Base-by-base conservation (phyloP, 2,888 invertebrate species). In the Perizoma flavofasciatum region DNA sequence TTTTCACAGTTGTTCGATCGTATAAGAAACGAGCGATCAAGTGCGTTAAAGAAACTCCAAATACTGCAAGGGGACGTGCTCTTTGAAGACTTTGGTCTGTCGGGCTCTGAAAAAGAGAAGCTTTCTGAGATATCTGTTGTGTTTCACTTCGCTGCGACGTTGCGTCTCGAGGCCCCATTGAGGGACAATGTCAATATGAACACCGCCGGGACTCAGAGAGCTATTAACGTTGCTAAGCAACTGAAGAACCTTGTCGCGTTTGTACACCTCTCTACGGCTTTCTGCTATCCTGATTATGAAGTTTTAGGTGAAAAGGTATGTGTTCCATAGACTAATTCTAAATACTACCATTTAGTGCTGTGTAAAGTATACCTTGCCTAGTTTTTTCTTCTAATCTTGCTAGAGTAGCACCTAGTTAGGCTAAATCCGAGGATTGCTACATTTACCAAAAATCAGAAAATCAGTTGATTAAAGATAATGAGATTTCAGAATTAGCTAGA, bases 201-300 rank as follows among this genome's bases (percentile, higher is more conserved):
- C 84, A 96, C 97, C 4, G 89, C 94, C n/a, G 98, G 98, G 37
- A 98, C 98, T 0, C 92, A 94, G 65, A 94, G 96, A 69, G 92
- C 97, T 9, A 83, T 99, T 44, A 94, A 96, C 41, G 87, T 99
- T 6, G 95, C 96, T 63, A 96, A 94, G 77, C 89, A 93, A 66
- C 95, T 98, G 84, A 94, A 95, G 67, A 94, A 96, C 6, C 88
- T 99, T 43, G 89, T 93, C 70, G 93, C 95, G 0, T 95, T 98
- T 63, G 93, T 98, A 0, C 98, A 99, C 82, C 93, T 98, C 9
- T 98, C 98, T 8, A 99, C 99, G 0, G 98, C 99, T 0, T 99
- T 98, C 83, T 98, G 98, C 79, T 98, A 99, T 78, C 97, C 98
- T 68, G 98, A 99, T 80, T 94, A 96, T 52, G 83, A 85, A 69